Evolutionary conservation across 2,888 invertebrate genomes (phyloP), one percentile per base, ranked within the genome.

Genomic region (Cheilosia impressa): DNA sequence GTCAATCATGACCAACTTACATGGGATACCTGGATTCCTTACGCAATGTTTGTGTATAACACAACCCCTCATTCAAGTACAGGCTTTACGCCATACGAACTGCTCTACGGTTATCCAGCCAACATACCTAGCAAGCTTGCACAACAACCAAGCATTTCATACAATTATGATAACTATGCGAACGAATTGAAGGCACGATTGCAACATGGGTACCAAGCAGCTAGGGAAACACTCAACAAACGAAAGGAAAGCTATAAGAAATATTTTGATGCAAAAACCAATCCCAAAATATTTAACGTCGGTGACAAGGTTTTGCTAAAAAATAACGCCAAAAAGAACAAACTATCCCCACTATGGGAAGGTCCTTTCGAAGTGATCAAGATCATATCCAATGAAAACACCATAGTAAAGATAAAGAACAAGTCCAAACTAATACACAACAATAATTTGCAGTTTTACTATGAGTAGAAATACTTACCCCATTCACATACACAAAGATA

Each of bases 71-170:
- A 52, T 41, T n/a, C 19, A 10, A 69, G 57, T 10, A 60, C 62
- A 9, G 72, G 52, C 45, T 50, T 27, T 52, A 72, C 58, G 31
- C 62, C 69, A 13, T 69, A 58, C 34, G 50, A 58, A 58, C 3
- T 34, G 7, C 10, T 58, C 4, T 47, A 69, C 17, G 68, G 45
- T 38, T 50, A n/a, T 27, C 38, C 41, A 52, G 52, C 38, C 7
- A 65, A 65, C 24, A 19, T 65, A 6, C 45, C 60, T 27, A 45
- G 19, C 24, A 45, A 13, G 4, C 27, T 62, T 1, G 7, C 24
- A 10, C 31, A 45, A n/a, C 22, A 45, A 1, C 60, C 60, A 27
- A 43, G 4, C 10, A 5, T 45, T n/a, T 62, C 45, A 3, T 62
- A 62, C 1, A 62, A 45, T 24, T 62, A 62, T n/a, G 62, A 62